Conservation (phyloP, 1,140 invertebrate genomes). For the Drosophila subpulchrella region DNA sequence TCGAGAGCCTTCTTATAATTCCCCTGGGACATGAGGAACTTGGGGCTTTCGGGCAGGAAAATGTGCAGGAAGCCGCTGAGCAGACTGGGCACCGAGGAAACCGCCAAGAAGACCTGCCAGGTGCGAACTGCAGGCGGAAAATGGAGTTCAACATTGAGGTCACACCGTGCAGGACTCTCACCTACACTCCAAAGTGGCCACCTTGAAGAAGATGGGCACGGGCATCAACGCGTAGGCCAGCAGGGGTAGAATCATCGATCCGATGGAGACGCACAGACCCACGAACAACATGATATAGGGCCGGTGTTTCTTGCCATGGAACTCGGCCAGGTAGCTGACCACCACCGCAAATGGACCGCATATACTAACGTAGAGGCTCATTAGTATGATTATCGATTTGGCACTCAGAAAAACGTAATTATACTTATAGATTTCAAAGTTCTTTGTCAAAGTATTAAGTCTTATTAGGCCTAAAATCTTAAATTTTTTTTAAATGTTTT, state of each 20-base stretch:
- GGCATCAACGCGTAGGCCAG: constrained; percentile 86
- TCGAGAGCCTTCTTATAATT: constrained; percentile 87
- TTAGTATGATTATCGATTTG: background rate
- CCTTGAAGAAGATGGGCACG: constrained; percentile 51
- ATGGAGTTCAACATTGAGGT: background rate
- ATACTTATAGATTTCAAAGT: background rate
- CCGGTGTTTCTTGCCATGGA: constrained; percentile 87
- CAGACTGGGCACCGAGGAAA: constrained; percentile 88
- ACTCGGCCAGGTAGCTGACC: constrained; percentile 89
- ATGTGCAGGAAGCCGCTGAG: constrained; percentile 87
- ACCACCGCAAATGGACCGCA: constrained; percentile 90
- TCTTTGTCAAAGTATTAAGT: background rate
- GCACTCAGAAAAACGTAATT: background rate
- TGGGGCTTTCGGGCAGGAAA: constrained; percentile 92
- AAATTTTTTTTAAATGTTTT: background rate
- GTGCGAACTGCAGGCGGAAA: constrained; percentile 86
- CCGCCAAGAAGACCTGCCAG: constrained; percentile 91
- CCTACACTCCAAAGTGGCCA: constrained; percentile 52
- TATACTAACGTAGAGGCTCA: constrained; percentile 85
- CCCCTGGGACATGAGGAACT: constrained; percentile 91
- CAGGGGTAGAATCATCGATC: constrained; percentile 85
- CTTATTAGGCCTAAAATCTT: too few species aligned
- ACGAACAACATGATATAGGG: constrained; percentile 87
- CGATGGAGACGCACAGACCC: constrained; percentile 86
- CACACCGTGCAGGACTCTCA: constrained; percentile 4